phyloP scores from a whole-genome alignment of 2,797 vertebrate species.

The Choloepus didactylus region DNA sequence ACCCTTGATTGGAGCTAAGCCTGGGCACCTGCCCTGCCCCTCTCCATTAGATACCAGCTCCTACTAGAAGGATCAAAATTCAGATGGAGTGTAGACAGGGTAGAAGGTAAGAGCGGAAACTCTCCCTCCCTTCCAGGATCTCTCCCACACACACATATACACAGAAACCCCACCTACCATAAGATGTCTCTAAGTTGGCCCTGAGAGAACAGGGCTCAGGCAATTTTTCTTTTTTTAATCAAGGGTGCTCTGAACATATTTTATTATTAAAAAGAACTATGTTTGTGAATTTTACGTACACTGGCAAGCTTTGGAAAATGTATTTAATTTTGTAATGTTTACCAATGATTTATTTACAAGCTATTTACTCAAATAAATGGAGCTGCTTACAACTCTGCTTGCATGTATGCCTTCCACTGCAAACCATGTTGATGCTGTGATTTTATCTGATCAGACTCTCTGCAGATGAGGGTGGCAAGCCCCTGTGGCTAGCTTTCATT shows the following conservation, averaged over 20 bases:
- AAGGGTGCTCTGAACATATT: conserved; percentile 92
- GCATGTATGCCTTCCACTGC: conserved; percentile 68
- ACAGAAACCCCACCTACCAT: conserved; percentile 69
- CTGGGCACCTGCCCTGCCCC: background rate
- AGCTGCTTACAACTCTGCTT: conserved; percentile 88
- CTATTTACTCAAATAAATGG: conserved; percentile 92
- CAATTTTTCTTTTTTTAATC: conserved; percentile 87
- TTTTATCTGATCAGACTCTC: background rate
- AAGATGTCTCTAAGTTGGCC: conserved; percentile 83
- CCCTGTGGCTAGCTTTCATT: background rate
- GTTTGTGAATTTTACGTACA: conserved; percentile 90
- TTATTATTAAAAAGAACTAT: conserved; percentile 90
- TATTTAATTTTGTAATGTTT: conserved; percentile 93
- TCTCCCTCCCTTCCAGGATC: conserved; percentile 43
- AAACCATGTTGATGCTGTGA: background rate
- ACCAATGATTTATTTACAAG: conserved; percentile 90
- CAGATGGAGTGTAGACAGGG: background rate
- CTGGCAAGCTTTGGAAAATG: conserved; percentile 91
- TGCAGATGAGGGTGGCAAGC: background rate
- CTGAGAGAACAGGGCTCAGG: conserved; percentile 85
- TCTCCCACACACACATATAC: conserved; percentile 77
- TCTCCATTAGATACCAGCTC: conserved; percentile 19
- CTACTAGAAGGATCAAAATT: conserved; percentile 59
- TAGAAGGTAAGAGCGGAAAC: conserved; percentile 27
- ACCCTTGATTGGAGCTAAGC: background rate